Evolutionary conservation across 2,797 vertebrate species (phyloP).

Genomic region (Novumbra hubbsi): DNA sequence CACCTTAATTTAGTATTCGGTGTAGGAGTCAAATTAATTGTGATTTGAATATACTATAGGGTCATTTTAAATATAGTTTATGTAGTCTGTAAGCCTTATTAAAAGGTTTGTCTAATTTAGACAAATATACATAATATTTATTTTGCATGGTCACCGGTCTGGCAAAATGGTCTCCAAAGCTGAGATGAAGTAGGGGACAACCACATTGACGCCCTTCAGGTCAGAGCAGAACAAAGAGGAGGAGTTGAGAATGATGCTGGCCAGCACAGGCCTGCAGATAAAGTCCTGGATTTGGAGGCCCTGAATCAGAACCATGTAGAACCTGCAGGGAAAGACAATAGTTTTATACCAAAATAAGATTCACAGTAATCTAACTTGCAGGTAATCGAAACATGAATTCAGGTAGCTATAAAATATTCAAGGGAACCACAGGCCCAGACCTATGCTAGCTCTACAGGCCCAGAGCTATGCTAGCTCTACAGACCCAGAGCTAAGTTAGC

Average conservation of each 20-base stretch:
- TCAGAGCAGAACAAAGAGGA: conserved; percentile 95
- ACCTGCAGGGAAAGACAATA: conserved; percentile 71
- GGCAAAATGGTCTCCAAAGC: conserved; percentile 95
- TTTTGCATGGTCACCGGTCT: conserved; percentile 78
- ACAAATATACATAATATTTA: background rate
- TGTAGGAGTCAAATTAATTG: background rate
- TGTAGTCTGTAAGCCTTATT: background rate
- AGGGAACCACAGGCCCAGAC: background rate
- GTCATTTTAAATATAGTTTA: background rate
- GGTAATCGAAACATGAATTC: background rate
- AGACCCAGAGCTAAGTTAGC: too few relatives aligned
- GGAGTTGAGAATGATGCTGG: conserved; percentile 95
- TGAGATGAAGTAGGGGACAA: conserved; percentile 96
- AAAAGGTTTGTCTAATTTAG: background rate
- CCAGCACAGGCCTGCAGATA: conserved; percentile 90
- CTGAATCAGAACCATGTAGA: conserved; percentile 98
- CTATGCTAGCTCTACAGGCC: too few relatives aligned
- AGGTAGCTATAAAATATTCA: background rate
- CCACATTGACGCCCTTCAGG: conserved; percentile 93
- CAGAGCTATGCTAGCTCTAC: too few relatives aligned
- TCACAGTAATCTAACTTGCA: background rate
- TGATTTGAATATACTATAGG: background rate
- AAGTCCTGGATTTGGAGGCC: conserved; percentile 96
- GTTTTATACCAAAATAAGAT: background rate
- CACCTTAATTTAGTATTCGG: background rate